phyloP scores from a whole-genome alignment of 1,140 invertebrate genomes.

The Zaprionus africanus region DNA sequence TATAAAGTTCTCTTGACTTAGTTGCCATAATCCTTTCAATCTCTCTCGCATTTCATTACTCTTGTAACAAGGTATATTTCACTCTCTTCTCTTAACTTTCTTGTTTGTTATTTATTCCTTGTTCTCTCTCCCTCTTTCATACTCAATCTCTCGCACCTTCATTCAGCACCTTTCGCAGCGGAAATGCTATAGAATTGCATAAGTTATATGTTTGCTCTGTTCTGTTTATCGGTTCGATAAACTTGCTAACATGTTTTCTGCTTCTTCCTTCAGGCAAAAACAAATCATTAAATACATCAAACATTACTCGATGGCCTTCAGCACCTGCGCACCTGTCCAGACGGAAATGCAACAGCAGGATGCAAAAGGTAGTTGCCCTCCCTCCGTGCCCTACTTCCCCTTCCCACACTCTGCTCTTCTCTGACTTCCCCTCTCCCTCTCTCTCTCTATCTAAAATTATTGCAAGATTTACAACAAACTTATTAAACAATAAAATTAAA shows the following conservation, averaged over 20 bases:
- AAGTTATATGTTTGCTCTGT: slow-evolving; percentile 21
- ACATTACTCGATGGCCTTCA: slow-evolving; percentile 45
- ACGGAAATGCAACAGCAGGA: background rate
- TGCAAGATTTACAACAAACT: slow-evolving; percentile 60
- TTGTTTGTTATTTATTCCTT: too few species aligned
- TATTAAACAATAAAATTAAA: slow-evolving; percentile 29
- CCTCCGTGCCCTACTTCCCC: too few species aligned
- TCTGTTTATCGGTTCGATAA: slow-evolving; percentile 17
- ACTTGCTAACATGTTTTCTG: background rate
- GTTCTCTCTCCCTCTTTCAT: background rate
- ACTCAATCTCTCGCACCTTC: background rate
- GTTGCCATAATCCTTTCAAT: too few species aligned
- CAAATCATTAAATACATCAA: slow-evolving; percentile 68
- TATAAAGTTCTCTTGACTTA: too few species aligned
- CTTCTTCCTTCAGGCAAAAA: slow-evolving; percentile 25
- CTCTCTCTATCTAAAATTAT: slow-evolving; percentile 56
- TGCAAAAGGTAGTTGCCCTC: background rate
- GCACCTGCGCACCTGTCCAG: slow-evolving; percentile 39
- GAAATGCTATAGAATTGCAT: background rate
- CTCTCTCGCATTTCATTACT: too few species aligned
- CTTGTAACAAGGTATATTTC: too few species aligned
- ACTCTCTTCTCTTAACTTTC: too few species aligned
- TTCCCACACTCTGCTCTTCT: too few species aligned
- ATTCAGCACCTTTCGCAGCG: background rate
- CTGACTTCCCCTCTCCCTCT: background rate